Base-by-base conservation (phyloP, 1,140 invertebrate genomes). In the Drosophila pandora region DNA sequence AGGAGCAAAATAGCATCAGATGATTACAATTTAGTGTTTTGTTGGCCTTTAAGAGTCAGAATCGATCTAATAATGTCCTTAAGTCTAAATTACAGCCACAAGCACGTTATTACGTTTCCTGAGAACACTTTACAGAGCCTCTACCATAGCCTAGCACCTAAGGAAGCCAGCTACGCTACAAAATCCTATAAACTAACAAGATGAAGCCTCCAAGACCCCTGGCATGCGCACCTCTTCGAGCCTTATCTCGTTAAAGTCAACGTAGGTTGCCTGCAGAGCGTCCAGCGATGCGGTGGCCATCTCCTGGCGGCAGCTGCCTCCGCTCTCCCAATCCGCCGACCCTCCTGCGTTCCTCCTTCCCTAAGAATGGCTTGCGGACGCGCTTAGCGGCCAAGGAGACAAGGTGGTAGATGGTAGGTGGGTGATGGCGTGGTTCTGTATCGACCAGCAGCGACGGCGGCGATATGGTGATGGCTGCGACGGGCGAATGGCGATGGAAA, bases 211-310 rank as follows among this genome's bases (percentile, higher is more conserved):
- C 10, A 37, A n/a, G 10, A 37, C 10, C 34, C 10, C 12, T 37
- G n/a, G 28, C 13, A 50, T 13, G 2, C 45, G n/a, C 2, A 84
- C 81, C 81, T 84, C 81, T 59, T 57, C 37, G 9, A 84, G 50
- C 30, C 53, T 52, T 28, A 84, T 43, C 54, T 84, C 81, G 37
- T 61, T 77, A 13, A 84, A 84, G 55, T 81, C 68, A 13, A 84
- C 82, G 74, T 62, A 54, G 62, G 48, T 25, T 43, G 81, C 63
- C 52, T 77, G 82, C 60, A 81, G 49, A 49, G 62, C 73, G 64
- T 84, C 77, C 59, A 68, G 57, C 32, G 81, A 69, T 43, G 73
- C 73, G 63, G 68, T 59, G 59, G 81, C 82, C 81, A 84, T 84
- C 22, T 50, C 72, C 80, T 43, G 45, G 52, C 37, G 48, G 17